Conservation (phyloP, 2,797 vertebrate species). For the Halcyon smyrnensis region DNA sequence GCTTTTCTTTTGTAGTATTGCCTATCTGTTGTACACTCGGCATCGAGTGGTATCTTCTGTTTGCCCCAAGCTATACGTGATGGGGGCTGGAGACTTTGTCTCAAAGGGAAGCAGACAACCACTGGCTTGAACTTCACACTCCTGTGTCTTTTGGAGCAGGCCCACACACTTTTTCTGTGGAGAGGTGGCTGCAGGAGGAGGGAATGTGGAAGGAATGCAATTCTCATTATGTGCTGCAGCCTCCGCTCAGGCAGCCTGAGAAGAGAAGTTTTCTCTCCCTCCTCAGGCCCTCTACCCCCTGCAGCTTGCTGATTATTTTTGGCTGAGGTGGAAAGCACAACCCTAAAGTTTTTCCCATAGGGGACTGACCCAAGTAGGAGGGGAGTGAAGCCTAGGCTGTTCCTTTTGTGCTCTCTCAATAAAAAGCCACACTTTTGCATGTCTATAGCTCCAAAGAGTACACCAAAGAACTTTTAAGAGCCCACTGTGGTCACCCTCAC, state of each 20-base stretch:
- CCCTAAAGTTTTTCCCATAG: conserved; percentile 12
- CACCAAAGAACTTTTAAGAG: neutral
- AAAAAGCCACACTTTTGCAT: neutral
- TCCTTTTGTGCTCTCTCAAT: neutral
- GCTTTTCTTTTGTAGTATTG: neutral
- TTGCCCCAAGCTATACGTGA: neutral
- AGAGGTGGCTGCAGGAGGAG: conserved; percentile 18
- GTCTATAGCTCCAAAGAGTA: neutral
- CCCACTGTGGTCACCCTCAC: neutral
- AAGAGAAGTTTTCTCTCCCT: neutral
- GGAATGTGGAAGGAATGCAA: neutral
- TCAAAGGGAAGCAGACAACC: neutral
- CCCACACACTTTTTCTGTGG: neutral
- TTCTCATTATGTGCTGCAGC: conserved; percentile 23
- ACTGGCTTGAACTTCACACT: neutral
- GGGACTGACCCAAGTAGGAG: conserved; percentile 9
- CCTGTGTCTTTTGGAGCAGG: conserved; percentile 26
- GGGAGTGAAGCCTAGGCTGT: neutral
- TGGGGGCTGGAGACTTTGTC: neutral
- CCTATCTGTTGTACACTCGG: neutral
- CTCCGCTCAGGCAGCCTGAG: neutral
- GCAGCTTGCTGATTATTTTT: conserved; percentile 57
- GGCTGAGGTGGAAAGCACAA: conserved; percentile 52
- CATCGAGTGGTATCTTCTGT: neutral
- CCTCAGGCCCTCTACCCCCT: conserved; percentile 18